These are phyloP conservation scores for Drosophila ironensis DNA, from an alignment of 1,140 invertebrate genomes.

Conservation along the genomic window DNA sequence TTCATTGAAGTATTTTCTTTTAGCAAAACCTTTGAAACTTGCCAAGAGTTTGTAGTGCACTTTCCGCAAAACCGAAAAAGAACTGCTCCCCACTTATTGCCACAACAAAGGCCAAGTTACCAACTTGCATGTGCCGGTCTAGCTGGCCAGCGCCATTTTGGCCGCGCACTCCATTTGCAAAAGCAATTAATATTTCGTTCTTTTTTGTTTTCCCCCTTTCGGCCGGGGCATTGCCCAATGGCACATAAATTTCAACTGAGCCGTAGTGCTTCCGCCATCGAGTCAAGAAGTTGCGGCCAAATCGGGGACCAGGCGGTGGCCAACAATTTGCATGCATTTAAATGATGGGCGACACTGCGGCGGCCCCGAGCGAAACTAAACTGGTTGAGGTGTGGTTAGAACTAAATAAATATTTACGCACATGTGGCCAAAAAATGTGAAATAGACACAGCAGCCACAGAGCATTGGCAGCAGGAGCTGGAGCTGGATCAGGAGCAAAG, in stretches of 20 bases:
- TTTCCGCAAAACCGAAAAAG: constrained; percentile 8
- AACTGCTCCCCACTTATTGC: constrained; percentile 22
- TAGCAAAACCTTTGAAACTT: too few relatives aligned
- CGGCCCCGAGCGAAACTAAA: constrained; percentile 25
- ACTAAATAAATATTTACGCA: constrained; percentile 78
- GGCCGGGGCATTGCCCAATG: constrained; percentile 41
- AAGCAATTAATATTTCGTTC: constrained; percentile 70
- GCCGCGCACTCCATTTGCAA: constrained; percentile 69
- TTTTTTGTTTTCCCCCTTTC: constrained; percentile 39
- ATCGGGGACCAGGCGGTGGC: constrained; percentile 16
- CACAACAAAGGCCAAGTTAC: constrained; percentile 65
- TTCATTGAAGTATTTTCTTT: too few relatives aligned
- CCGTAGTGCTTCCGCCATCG: constrained; percentile 43
- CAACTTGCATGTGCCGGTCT: constrained; percentile 28
- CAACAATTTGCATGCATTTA: constrained; percentile 74
- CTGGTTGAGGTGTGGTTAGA: constrained; percentile 49
- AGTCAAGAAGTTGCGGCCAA: constrained; percentile 26
- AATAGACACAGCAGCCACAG: constrained; percentile 47
- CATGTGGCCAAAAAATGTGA: constrained; percentile 71
- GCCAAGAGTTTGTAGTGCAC: constrained; percentile 22
- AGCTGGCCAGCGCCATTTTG: constrained; percentile 58
- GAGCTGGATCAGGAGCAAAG: background rate
- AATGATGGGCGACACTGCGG: constrained; percentile 50
- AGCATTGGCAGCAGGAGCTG: background rate
- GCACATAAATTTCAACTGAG: constrained; percentile 74